Evolutionary conservation across 2,888 invertebrate genomes (phyloP).

Genomic region (Agrypnus murinus): DNA sequence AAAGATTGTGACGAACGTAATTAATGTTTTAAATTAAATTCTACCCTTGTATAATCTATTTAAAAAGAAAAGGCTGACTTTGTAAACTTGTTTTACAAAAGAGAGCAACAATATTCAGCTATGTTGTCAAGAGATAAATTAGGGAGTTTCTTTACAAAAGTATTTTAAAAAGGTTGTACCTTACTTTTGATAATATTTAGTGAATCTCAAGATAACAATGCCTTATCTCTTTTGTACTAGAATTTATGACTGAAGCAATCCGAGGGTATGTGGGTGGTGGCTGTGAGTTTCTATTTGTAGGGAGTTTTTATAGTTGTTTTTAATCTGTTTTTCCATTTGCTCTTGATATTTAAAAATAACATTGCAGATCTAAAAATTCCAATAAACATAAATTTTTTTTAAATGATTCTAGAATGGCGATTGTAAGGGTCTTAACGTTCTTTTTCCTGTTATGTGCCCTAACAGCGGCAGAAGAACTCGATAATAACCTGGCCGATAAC

Average conservation of each 20-base stretch:
- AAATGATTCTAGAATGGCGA: slow-evolving; percentile 44
- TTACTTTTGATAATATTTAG: not conserved
- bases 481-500: slow-evolving; percentile 45
- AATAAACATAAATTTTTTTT: slow-evolving; percentile 35
- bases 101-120: too few species aligned
- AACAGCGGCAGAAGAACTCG: slow-evolving; percentile 36
- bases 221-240: slow-evolving; percentile 2
- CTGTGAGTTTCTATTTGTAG: too few species aligned
- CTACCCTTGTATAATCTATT: too few species aligned
- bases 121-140: too few species aligned
- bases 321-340: slow-evolving; percentile 37
- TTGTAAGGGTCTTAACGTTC: slow-evolving; percentile 37
- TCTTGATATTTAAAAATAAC: slow-evolving; percentile 35
- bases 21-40: too few species aligned
- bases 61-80: too few species aligned
- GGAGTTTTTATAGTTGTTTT: slow-evolving; percentile 5
- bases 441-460: slow-evolving; percentile 36
- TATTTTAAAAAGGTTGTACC: not conserved
- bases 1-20: too few species aligned
- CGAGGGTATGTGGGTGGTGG: not conserved
- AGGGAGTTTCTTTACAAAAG: too few species aligned
- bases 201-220: not conserved
- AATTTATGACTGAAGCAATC: too few species aligned
- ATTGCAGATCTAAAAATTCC: slow-evolving; percentile 36
- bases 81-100: too few species aligned